phyloP scores from a whole-genome alignment of 2,113 vertebrate genomes.

The Scortum barcoo region DNA sequence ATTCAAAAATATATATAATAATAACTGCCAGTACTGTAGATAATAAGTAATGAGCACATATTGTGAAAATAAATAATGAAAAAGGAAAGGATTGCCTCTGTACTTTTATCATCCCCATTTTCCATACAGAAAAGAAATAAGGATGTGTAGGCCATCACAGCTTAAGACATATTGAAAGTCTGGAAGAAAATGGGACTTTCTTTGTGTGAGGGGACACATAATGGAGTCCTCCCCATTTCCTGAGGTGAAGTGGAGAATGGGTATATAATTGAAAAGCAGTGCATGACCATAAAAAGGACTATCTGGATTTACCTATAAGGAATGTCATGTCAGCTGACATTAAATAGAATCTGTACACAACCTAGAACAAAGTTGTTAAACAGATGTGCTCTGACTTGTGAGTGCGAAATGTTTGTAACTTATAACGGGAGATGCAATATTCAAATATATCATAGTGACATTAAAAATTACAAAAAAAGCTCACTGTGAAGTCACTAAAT shows the following conservation, averaged over 20 bases:
- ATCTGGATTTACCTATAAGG: slow-evolving; percentile 34
- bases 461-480: neutral
- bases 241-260: slow-evolving; percentile 62
- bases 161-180: slow-evolving; percentile 73
- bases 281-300: slow-evolving; percentile 36
- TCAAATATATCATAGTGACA: neutral
- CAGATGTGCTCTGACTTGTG: neutral
- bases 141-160: slow-evolving; percentile 66
- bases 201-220: slow-evolving; percentile 68
- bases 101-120: slow-evolving; percentile 79
- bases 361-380: slow-evolving; percentile 4
- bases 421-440: no score
- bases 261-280: slow-evolving; percentile 66
- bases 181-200: slow-evolving; percentile 70
- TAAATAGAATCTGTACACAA: slow-evolving; percentile 11
- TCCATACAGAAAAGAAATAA: slow-evolving; percentile 70
- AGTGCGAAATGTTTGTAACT: neutral
- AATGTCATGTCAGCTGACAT: slow-evolving; percentile 15
- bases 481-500: neutral
- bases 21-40: slow-evolving; percentile 75
- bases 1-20: slow-evolving; percentile 82
- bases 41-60: slow-evolving; percentile 82
- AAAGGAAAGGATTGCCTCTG: slow-evolving; percentile 71
- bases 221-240: slow-evolving; percentile 55
- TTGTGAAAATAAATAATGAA: slow-evolving; percentile 81